Conservation (phyloP, 2,797 vertebrate genomes). For the Oreortyx pictus region DNA sequence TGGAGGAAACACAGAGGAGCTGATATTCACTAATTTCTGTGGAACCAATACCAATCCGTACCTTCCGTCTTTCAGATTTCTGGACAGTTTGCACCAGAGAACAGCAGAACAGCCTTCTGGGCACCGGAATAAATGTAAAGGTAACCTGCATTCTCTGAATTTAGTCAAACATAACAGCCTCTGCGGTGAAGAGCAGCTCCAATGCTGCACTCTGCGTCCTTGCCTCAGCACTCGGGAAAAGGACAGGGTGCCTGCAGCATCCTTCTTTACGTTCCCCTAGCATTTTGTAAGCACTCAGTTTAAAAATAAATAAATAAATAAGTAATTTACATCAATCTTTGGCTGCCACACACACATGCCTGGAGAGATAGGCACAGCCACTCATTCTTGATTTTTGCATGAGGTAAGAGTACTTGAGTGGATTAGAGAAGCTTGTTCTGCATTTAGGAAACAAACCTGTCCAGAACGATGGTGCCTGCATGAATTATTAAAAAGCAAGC, state of each 20-base stretch:
- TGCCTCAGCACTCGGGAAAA: background rate
- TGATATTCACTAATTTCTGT: background rate
- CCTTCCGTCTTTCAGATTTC: background rate
- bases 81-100: background rate
- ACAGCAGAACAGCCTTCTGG: background rate
- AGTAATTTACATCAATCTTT: conserved; percentile 28
- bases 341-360: background rate
- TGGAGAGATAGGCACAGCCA: background rate
- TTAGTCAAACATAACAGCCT: background rate
- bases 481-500: conserved; percentile 38
- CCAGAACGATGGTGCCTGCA: background rate
- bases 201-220: background rate
- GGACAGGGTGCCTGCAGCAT: background rate
- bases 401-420: conserved; percentile 36
- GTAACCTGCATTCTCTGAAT: background rate
- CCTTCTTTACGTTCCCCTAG: background rate
- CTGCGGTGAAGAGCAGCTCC: background rate
- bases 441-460: conserved; percentile 43
- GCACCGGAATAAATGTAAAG: background rate
- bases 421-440: conserved; percentile 33
- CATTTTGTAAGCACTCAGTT: background rate
- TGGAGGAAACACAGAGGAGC: background rate
- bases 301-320: background rate
- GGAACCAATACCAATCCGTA: too few species aligned
- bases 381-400: conserved; percentile 33